phyloP scores from a whole-genome alignment of 2,797 vertebrate genomes.

The Syncerus caffer region DNA sequence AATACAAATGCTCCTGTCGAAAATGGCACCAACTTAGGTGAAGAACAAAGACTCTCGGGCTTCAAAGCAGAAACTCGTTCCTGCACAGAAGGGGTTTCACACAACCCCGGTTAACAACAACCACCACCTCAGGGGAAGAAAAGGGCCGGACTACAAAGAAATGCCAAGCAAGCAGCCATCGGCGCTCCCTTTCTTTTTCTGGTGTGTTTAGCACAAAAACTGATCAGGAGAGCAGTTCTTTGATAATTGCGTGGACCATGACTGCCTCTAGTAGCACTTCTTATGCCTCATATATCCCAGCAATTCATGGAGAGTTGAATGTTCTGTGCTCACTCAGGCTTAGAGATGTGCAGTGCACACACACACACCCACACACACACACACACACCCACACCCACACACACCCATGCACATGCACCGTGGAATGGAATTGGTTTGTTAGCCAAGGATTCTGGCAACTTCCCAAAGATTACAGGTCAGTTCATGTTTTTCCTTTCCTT shows the following conservation, averaged over 20 bases:
- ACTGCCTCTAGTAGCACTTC: constrained; percentile 79
- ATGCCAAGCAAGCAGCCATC: constrained; percentile 70
- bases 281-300: constrained; percentile 85
- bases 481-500: constrained; percentile 72
- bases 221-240: constrained; percentile 84
- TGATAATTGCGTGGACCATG: constrained; percentile 84
- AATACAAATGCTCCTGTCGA: constrained; percentile 89
- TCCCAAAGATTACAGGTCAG: constrained; percentile 83
- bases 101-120: constrained; percentile 70
- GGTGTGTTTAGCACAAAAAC: constrained; percentile 84
- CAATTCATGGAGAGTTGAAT: constrained; percentile 83
- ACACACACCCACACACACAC: constrained; percentile 39
- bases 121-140: constrained; percentile 58
- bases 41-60: constrained; percentile 91
- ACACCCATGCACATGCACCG: constrained; percentile 47
- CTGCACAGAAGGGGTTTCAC: constrained; percentile 82
- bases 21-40: constrained; percentile 87
- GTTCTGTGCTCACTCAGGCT: constrained; percentile 82
- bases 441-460: constrained; percentile 76
- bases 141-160: constrained; percentile 62
- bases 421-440: constrained; percentile 66
- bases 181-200: constrained; percentile 66
- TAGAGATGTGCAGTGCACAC: not conserved
- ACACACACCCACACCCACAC: too few species aligned
- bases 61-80: constrained; percentile 87